Evolutionary conservation across 1,140 invertebrate species (phyloP).

Genomic region (Cydia fagiglandana): DNA sequence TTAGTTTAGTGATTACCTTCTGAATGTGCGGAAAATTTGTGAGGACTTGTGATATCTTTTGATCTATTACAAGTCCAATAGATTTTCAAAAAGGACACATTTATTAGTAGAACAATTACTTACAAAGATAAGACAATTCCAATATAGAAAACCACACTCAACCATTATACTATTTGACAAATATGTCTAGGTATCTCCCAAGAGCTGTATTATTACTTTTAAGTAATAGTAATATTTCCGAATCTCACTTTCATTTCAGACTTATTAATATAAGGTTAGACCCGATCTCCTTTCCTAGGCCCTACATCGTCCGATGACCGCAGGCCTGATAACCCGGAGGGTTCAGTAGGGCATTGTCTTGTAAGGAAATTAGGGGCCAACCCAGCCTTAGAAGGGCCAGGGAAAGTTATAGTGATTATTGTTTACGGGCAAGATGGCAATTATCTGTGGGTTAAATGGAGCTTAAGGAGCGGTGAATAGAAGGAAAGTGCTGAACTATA

Average conservation of each 20-base stretch:
- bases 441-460: constrained; percentile 12
- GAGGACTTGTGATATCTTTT: too few relatives aligned
- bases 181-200: not conserved
- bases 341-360: constrained; percentile 54
- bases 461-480: not conserved
- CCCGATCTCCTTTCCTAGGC: constrained; percentile 13
- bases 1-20: too few relatives aligned
- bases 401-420: constrained; percentile 50
- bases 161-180: too few relatives aligned
- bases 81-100: too few relatives aligned
- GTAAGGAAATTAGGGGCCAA: constrained; percentile 49
- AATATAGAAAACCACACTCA: too few relatives aligned
- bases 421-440: constrained; percentile 16
- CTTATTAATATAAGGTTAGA: constrained; percentile 15
- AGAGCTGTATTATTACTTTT: not conserved
- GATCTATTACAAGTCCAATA: too few relatives aligned
- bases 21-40: too few relatives aligned
- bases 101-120: too few relatives aligned
- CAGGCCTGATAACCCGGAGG: constrained; percentile 51
- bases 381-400: constrained; percentile 52
- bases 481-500: constrained; percentile 8
- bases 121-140: too few relatives aligned
- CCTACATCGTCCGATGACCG: constrained; percentile 46
- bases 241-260: not conserved
- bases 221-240: not conserved